A percentile compares a stretch with the other conserved stretches of the same genome.
These are phyloP conservation scores for Rostratula benghalensis DNA, from an alignment of 2,113 vertebrate genomes.

Conservation along the genomic window DNA sequence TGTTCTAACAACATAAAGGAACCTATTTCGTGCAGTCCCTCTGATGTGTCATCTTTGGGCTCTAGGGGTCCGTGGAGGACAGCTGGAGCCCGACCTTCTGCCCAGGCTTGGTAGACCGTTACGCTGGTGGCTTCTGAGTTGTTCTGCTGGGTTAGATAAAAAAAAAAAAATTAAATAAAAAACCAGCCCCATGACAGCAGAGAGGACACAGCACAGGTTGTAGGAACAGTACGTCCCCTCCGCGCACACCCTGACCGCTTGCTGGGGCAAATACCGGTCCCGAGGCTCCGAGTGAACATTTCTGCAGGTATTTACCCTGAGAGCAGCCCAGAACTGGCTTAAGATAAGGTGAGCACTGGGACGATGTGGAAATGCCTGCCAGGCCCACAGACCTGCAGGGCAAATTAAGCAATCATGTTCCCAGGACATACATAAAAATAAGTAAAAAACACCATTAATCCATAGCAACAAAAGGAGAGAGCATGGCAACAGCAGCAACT, in stretches of 20 bases:
- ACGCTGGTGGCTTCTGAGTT: not conserved
- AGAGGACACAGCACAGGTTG: not conserved
- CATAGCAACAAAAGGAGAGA: constrained; percentile 56
- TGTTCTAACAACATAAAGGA: not conserved
- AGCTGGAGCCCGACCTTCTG: not conserved
- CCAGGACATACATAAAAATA: constrained; percentile 67
- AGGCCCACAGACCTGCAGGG: constrained; percentile 34
- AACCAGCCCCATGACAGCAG: not conserved
- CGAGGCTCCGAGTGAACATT: not conserved
- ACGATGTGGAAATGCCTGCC: constrained; percentile 8
- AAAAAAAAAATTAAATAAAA: too few species aligned
- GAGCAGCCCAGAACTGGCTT: constrained; percentile 18
- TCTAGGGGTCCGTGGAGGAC: not conserved
- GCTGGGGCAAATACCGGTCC: not conserved
- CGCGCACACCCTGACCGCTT: not conserved
- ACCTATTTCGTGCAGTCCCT: not conserved
- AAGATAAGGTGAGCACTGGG: not conserved
- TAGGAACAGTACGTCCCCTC: not conserved
- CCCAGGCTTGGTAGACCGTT: not conserved
- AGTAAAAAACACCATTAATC: constrained; percentile 61
- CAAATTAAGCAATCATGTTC: constrained; percentile 50
- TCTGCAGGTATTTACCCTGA: constrained; percentile 33
- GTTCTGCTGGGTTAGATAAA: not conserved
- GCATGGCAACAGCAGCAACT: constrained; percentile 61
- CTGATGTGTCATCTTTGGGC: not conserved